Base-by-base conservation (phyloP, 2,797 vertebrate species). In the Clarias pachynema region DNA sequence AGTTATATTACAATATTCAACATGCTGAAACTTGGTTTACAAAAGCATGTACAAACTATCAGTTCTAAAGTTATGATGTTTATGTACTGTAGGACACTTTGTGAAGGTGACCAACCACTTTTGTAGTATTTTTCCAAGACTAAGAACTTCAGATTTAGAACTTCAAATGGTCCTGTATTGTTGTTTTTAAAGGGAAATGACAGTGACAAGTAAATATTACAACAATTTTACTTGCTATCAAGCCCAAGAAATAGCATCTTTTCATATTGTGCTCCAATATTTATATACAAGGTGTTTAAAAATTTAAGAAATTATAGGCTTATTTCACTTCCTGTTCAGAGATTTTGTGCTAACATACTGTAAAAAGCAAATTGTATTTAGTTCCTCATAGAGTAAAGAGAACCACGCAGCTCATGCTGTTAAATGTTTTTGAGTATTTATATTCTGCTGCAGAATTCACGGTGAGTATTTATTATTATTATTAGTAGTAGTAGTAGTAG, bases 361-460 rank as follows among this genome's bases (percentile, higher is more conserved):
- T n/a, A 40, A 26, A 53, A 16, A 15, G 0, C 44, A 8, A 53
- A 53, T 18, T 29, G 49, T 56, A 14, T 74, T 53, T 26, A 57
- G 3, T 75, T 75, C 16, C 26, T 20, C 73, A 57, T 56, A 26
- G 53, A 56, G 15, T 9, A 29, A 24, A 40, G 0, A 29, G 16
- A 75, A 75, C 15, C 44, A 74, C 56, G 73, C 15, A 18, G 6
- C 26, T 75, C 73, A 56, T 4, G 3, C n/a, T 18, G 16, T 20
- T 75, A 3, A 18, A 20, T 3, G 6, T 74, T 24, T 29, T 56
- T 56, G 15, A 26, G 7, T 20, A 75, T 56, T 56, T 29, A 75
- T 75, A 31, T 75, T 75, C 7, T 56, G 26, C 16, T 75, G 3
- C 73, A 56, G 72, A 56, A 75, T 75, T 75, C n/a, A 75, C 20